Conservation (phyloP, 2,888 invertebrate genomes). For the Melipona bicolor region DNA sequence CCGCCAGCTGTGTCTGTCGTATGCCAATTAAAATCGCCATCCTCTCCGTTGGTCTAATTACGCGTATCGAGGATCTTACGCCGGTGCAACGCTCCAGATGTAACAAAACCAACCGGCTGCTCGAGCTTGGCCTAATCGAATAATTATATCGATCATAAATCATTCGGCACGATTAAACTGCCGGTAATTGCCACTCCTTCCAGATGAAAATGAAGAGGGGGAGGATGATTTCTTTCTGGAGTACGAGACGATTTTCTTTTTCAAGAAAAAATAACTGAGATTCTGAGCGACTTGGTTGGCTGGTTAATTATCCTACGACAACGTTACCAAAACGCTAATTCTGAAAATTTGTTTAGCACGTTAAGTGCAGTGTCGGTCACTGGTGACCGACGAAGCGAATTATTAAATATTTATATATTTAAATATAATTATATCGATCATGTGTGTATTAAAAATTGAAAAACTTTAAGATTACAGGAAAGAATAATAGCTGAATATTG, state of each 20-base stretch:
- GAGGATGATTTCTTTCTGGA: not conserved
- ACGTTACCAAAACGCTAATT: conserved; percentile 7
- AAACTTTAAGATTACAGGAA: too few species aligned
- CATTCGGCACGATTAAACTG: conserved; percentile 46
- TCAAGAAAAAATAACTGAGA: conserved; percentile 23
- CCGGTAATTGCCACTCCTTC: conserved; percentile 50
- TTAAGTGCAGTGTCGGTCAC: too few species aligned
- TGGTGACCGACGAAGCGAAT: too few species aligned
- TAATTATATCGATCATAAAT: conserved; percentile 60
- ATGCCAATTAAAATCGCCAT: conserved; percentile 41
- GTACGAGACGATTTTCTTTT: conserved; percentile 12
- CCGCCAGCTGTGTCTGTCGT: not conserved
- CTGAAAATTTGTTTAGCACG: conserved; percentile 17
- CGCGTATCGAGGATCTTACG: conserved; percentile 20
- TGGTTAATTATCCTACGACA: conserved; percentile 56
- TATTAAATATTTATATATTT: too few species aligned
- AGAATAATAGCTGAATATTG: too few species aligned
- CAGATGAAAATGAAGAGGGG: conserved; percentile 2
- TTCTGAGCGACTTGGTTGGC: conserved; percentile 23
- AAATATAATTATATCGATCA: too few species aligned
- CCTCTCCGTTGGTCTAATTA: conserved; percentile 40
- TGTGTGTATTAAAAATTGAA: too few species aligned
- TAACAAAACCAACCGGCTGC: conserved; percentile 19
- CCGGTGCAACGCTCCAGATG: not conserved
- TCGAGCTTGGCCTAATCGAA: conserved; percentile 30